Conservation (phyloP, 2,888 invertebrate species). For the Oligia strigilis region DNA sequence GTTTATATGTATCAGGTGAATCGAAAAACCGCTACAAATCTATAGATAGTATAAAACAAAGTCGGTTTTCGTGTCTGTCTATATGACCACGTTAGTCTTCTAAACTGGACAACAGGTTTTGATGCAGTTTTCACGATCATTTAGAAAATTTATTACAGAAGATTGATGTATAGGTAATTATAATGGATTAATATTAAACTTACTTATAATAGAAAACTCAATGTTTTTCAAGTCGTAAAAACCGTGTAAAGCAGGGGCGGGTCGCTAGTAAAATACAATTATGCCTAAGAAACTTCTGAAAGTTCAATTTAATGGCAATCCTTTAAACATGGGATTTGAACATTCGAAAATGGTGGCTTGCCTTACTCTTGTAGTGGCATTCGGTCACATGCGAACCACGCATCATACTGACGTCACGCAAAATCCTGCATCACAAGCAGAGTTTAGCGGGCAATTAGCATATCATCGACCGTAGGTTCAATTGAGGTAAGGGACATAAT, state of each 20-base stretch:
- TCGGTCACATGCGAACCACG: not conserved
- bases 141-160: not conserved
- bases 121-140: not conserved
- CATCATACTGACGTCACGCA: no score
- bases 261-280: not conserved
- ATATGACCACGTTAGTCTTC: not conserved
- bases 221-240: not conserved
- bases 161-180: not conserved
- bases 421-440: no score
- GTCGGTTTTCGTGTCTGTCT: not conserved
- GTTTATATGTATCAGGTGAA: no score
- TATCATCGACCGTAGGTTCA: no score
- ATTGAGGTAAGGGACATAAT: no score
- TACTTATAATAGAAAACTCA: not conserved
- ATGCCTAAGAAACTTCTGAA: not conserved
- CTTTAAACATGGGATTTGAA: not conserved
- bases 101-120: not conserved
- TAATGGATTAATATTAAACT: not conserved
- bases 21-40: not conserved
- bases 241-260: not conserved
- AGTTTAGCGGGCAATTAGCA: no score
- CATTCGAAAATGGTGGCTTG: not conserved
- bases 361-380: not conserved
- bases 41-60: not conserved
- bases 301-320: not conserved